Evolutionary conservation across 1,140 invertebrate species (phyloP).

Genomic region (Steinernema feltiae): DNA sequence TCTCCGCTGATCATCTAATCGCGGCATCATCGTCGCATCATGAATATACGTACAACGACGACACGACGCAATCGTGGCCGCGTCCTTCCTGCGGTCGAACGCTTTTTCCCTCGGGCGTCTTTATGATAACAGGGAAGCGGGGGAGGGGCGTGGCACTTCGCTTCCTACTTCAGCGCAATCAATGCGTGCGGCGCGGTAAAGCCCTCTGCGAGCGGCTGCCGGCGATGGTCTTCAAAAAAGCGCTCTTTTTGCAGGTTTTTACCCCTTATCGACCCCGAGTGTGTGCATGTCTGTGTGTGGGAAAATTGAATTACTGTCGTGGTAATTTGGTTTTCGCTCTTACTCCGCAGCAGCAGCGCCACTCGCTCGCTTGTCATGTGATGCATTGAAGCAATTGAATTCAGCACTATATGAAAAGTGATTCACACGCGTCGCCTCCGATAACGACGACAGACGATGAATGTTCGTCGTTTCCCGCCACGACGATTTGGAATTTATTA

Average conservation of each 20-base stretch:
- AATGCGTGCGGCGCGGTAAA: constrained; percentile 4
- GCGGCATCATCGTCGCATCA: background rate
- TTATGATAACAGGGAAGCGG: background rate
- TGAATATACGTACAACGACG: background rate
- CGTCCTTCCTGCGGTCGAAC: background rate
- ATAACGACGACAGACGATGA: background rate
- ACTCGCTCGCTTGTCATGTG: too few species aligned
- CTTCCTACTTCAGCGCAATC: background rate
- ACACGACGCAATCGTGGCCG: background rate
- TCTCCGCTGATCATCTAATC: background rate
- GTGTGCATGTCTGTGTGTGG: too few species aligned
- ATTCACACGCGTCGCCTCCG: background rate
- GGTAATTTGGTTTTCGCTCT: too few species aligned
- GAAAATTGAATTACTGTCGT: too few species aligned
- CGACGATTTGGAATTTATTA: constrained; percentile 13
- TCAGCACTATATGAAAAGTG: background rate
- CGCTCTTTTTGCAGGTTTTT: background rate
- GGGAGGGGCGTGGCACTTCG: background rate
- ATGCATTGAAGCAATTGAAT: too few species aligned
- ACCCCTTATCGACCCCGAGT: background rate
- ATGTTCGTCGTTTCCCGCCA: background rate
- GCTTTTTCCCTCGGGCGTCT: constrained; percentile 13
- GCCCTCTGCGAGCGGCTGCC: background rate
- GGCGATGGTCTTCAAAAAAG: too few species aligned
- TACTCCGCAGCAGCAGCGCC: too few species aligned